These are phyloP conservation scores for Himalopsyche tibetana DNA, from an alignment of 2,888 invertebrate species.

Conservation along the genomic window DNA sequence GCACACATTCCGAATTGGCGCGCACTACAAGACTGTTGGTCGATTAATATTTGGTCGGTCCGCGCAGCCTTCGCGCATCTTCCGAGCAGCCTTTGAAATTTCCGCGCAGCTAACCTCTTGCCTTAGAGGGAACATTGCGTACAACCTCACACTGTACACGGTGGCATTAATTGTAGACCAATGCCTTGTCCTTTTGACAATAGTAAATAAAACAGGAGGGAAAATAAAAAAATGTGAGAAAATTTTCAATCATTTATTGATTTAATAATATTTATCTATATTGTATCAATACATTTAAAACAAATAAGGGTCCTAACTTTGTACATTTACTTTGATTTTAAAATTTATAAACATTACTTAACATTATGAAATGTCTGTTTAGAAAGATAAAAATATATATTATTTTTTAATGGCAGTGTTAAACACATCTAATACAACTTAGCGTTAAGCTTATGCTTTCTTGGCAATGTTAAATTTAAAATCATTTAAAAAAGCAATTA, in stretches of 20 bases:
- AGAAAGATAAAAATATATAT: slow-evolving; percentile 46
- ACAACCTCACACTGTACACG: no score
- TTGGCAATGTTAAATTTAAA: neutral
- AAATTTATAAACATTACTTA: slow-evolving; percentile 43
- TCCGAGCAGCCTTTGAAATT: no score
- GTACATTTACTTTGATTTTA: slow-evolving; percentile 53
- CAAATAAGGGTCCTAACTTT: slow-evolving; percentile 55
- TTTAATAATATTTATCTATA: slow-evolving; percentile 22
- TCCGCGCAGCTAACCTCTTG: no score
- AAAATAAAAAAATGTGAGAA: slow-evolving; percentile 34
- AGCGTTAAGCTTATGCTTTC: slow-evolving; percentile 9
- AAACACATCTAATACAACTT: slow-evolving; percentile 52
- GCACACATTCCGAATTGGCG: no score
- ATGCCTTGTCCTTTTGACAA: no score
- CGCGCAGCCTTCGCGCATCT: no score
- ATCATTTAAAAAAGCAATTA: neutral
- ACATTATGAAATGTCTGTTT: slow-evolving; percentile 25
- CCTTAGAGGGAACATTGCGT: no score
- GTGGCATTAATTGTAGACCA: no score
- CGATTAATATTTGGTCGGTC: no score
- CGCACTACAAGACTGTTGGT: no score
- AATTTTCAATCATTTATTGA: slow-evolving; percentile 57
- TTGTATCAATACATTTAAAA: slow-evolving; percentile 55
- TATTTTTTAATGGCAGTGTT: slow-evolving; percentile 56
- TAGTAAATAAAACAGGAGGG: no score